Percentiles rank a stretch among this genome's conserved stretches.
These are phyloP conservation scores for Selene dorsalis DNA, from an alignment of 2,797 vertebrate genomes.

Conservation along the genomic window DNA sequence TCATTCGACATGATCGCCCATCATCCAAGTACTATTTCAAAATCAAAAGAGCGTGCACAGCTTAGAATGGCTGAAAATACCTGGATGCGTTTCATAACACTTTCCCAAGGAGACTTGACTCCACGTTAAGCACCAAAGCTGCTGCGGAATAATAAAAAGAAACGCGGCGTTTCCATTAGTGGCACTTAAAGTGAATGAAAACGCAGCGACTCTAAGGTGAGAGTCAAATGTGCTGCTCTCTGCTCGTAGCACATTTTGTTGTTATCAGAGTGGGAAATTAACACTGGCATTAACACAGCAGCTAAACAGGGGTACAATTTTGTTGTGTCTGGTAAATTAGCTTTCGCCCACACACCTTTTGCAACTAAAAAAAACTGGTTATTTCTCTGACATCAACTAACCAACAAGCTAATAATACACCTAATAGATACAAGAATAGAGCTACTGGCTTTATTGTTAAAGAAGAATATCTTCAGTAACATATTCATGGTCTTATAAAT, in stretches of 20 bases:
- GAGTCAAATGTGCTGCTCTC: conserved; percentile 22
- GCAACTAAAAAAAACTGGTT: not conserved
- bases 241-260: not conserved
- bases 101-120: not conserved
- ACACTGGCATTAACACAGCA: conserved; percentile 15
- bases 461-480: conserved; percentile 9
- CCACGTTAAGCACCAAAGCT: conserved; percentile 10
- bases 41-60: conserved; percentile 1
- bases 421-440: not conserved
- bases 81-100: conserved; percentile 20
- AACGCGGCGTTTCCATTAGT: not conserved
- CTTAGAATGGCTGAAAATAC: not conserved
- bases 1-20: not conserved
- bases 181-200: conserved; percentile 14
- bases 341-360: not conserved
- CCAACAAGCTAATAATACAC: not conserved
- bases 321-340: not conserved
- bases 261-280: conserved; percentile 33
- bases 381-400: not conserved
- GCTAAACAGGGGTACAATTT: conserved; percentile 5
- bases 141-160: conserved; percentile 11
- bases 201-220: conserved; percentile 6
- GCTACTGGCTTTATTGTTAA: not conserved
- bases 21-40: not conserved
- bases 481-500: conserved; percentile 11